A percentile compares a stretch with the other conserved stretches of the same genome.
These are phyloP conservation scores for Cnemophilus loriae DNA, from an alignment of 2,113 vertebrate genomes.

Conservation along the genomic window DNA sequence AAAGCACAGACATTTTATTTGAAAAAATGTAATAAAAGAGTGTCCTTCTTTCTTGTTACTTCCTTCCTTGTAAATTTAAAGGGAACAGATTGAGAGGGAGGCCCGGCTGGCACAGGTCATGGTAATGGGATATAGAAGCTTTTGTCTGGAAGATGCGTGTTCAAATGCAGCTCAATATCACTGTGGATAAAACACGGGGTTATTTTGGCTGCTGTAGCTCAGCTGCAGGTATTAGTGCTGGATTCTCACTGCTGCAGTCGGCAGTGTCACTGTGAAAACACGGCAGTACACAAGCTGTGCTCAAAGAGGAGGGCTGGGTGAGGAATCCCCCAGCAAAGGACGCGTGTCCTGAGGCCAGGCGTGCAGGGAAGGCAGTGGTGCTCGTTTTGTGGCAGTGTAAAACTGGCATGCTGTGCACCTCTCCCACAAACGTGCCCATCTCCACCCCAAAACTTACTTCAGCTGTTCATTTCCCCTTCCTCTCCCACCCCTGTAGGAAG, in stretches of 20 bases:
- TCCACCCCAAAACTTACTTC: background rate
- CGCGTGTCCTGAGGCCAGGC: fast-evolving
- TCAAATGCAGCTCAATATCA: background rate
- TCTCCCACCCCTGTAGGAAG: background rate
- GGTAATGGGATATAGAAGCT: conserved; percentile 15
- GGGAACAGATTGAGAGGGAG: conserved; percentile 50
- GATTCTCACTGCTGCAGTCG: background rate
- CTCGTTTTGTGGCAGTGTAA: background rate
- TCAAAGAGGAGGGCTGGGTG: background rate
- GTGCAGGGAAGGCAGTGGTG: background rate
- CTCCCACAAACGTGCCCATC: background rate
- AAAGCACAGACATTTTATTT: conserved; percentile 63
- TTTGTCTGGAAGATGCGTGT: background rate
- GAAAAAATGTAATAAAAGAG: conserved; percentile 65
- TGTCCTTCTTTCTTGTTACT: conserved; percentile 59
- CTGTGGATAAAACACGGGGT: background rate
- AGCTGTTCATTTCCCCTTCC: background rate
- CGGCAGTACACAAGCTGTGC: background rate
- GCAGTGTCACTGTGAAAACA: background rate
- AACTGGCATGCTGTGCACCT: background rate
- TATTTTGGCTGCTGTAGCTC: background rate
- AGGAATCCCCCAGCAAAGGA: background rate
- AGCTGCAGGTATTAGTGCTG: background rate
- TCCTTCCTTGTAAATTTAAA: conserved; percentile 60
- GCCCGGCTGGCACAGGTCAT: conserved; percentile 24